Evolutionary conservation across 2,888 invertebrate species (phyloP).

Genomic region (Napeogenes sylphis): DNA sequence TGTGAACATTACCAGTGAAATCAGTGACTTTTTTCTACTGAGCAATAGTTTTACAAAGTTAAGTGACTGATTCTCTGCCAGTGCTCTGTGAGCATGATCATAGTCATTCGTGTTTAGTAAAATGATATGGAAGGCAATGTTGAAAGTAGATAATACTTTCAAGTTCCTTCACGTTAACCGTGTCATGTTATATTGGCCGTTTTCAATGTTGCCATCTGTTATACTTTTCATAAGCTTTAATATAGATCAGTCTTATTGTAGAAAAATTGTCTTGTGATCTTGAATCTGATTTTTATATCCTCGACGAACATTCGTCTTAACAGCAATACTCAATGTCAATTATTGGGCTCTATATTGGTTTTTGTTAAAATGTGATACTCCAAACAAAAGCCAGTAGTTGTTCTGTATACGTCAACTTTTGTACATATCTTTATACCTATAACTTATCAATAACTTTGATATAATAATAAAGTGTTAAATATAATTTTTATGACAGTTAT

Average conservation of each 20-base stretch:
- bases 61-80: constrained; percentile 21
- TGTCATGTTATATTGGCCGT: constrained; percentile 4
- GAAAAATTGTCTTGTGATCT: not conserved
- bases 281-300: not conserved
- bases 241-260: constrained; percentile 4
- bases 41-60: constrained; percentile 23
- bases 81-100: constrained; percentile 34
- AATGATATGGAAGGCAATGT: constrained; percentile 10
- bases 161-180: not conserved
- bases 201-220: constrained; percentile 4
- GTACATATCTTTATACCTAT: constrained; percentile 52
- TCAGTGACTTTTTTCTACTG: constrained; percentile 27
- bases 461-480: constrained; percentile 33
- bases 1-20: constrained; percentile 27
- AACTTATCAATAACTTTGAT: constrained; percentile 30
- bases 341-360: constrained; percentile 15
- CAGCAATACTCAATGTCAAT: constrained; percentile 5
- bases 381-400: constrained; percentile 28
- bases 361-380: constrained; percentile 32
- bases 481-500: not conserved
- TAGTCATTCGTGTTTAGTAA: constrained; percentile 28
- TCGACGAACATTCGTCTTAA: not conserved
- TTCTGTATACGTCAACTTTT: constrained; percentile 44
- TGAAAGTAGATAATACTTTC: not conserved
- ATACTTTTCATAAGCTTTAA: constrained; percentile 14